Base-by-base conservation (phyloP, 35 echinoderm and acorn worm genomes). In the Amphiura filiformis region DNA sequence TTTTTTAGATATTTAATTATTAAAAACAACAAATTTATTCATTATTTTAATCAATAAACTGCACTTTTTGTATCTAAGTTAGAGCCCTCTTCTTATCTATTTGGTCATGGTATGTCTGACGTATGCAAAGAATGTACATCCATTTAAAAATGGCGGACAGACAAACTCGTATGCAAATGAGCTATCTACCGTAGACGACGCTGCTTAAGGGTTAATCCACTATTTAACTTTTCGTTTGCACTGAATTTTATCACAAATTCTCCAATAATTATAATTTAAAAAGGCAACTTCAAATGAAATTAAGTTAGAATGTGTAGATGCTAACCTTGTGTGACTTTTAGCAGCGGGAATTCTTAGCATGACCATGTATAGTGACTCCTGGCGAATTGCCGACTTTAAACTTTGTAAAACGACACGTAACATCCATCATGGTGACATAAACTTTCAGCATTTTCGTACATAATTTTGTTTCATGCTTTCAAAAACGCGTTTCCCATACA, bases 141-240 rank as follows among this genome's bases (percentile, higher is more conserved):
- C 5, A 4, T 47, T 30, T 70, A 70, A 70, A 70, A 70, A 70
- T 70, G 61, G 61, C 61, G 61, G 56, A 65, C 52, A 35, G n/a
- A n/a, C 35, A 12, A 85, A 37, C 83, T 85, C 57, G 75, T 85
- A 64, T 64, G 83, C 83, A 75, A 39, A 70, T 70, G 7, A 70
- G 17, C 15, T 26, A 17, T n/a, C n/a, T n/a, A n/a, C n/a, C 4
- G 41, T 17, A 17, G 41, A 47, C 41, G 41, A 47, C 41, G 17
- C 41, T 17, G 41, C 41, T 47, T 47, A 30, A n/a, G n/a, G 61
- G 61, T 70, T 70, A 70, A 70, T 70, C 61, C 26, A n/a, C 15
- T 70, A 30, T 70, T 5, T 2, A 5, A 30, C 2, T 15, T 70
- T n/a, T 15, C 9, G 26, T 70, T 70, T 3, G 26, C 4, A 3